Conservation (phyloP, 2,888 invertebrate species). For the Catocala nupta region DNA sequence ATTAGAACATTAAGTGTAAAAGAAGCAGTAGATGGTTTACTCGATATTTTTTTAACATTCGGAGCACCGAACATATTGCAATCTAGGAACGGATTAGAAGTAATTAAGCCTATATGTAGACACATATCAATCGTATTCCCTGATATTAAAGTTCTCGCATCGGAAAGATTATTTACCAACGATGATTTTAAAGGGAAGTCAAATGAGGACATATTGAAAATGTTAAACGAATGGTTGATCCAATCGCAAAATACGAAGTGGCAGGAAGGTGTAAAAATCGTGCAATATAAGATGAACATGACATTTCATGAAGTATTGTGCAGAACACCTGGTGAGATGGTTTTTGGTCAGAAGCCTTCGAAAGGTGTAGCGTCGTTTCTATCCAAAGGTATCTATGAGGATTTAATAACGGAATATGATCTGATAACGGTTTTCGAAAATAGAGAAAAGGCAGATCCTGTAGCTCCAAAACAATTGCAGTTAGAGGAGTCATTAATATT, state of each 20-base stretch:
- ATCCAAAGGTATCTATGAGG: slow-evolving; percentile 53
- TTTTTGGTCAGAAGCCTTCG: slow-evolving; percentile 62
- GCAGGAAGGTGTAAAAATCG: slow-evolving; percentile 67
- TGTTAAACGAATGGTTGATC: slow-evolving; percentile 62
- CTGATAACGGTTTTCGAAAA: slow-evolving; percentile 53
- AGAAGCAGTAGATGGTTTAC: slow-evolving; percentile 60
- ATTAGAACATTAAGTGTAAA: slow-evolving; percentile 60
- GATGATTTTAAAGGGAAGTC: slow-evolving; percentile 56
- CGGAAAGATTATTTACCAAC: slow-evolving; percentile 46
- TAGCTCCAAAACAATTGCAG: slow-evolving; percentile 51
- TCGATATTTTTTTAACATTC: slow-evolving; percentile 68
- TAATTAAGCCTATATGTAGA: slow-evolving; percentile 65
- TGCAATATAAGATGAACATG: slow-evolving; percentile 65
- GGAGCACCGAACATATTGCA: slow-evolving; percentile 72
- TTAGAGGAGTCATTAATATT: slow-evolving; percentile 62
- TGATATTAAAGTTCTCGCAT: slow-evolving; percentile 61
- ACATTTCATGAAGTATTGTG: slow-evolving; percentile 59
- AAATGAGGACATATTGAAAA: slow-evolving; percentile 66
- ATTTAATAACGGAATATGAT: slow-evolving; percentile 60
- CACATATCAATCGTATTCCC: slow-evolving; percentile 56
- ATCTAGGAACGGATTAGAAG: slow-evolving; percentile 64
- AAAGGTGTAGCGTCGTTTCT: slow-evolving; percentile 58
- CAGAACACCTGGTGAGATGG: slow-evolving; percentile 63
- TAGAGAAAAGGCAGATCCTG: slow-evolving; percentile 42
- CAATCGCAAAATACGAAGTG: slow-evolving; percentile 61